Evolutionary conservation across 2,888 invertebrate genomes (phyloP), one percentile per base, ranked within the genome.

Genomic region (Nomada lathburiana): DNA sequence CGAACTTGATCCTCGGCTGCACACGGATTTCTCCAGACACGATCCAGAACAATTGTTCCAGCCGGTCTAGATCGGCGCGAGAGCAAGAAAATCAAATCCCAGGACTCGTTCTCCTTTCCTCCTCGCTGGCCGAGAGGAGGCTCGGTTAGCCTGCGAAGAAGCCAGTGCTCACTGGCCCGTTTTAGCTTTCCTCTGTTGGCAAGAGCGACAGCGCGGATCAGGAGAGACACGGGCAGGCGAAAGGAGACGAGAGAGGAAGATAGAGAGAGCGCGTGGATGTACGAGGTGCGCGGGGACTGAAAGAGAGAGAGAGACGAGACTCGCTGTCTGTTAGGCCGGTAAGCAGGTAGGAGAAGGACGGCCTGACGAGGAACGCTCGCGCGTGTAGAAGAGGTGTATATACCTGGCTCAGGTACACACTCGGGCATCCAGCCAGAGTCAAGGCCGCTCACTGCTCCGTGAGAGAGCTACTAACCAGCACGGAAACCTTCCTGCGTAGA

Each of bases 401-500:
- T 57, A 20, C 57, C 23, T 57, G 26, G 13, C 57, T 23, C 55
- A 20, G 23, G 42, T 79, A 72, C 70, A 74, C 74, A 75, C 65
- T 70, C 76, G 82, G 76, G 72, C 79, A 80, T 80, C 86, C 77
- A 88, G 85, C 88, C 93, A 93, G 95, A 96, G 96, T 96, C 96
- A 96, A 96, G 96, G 96, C 95, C 96, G 96, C 96, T 95, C 96
- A 96, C 95, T 96, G 96, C 96, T 96, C 96, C 95, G 92, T 90
- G 91, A 91, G 88, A 91, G 90, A 90, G 86, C 82, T 85, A 84
- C 85, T 85, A 86, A 83, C 85, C 78, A 85, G 76, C 82, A 82
- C 82, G 85, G 85, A 85, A 85, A 85, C 85, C 82, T 85, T 82
- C 82, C 82, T 75, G 74, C 62, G 67, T 74, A 70, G 76, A 77